Evolutionary conservation across 2,113 vertebrate genomes (phyloP), one percentile per base, ranked within the genome.

Genomic region (Baryphthengus martii): DNA sequence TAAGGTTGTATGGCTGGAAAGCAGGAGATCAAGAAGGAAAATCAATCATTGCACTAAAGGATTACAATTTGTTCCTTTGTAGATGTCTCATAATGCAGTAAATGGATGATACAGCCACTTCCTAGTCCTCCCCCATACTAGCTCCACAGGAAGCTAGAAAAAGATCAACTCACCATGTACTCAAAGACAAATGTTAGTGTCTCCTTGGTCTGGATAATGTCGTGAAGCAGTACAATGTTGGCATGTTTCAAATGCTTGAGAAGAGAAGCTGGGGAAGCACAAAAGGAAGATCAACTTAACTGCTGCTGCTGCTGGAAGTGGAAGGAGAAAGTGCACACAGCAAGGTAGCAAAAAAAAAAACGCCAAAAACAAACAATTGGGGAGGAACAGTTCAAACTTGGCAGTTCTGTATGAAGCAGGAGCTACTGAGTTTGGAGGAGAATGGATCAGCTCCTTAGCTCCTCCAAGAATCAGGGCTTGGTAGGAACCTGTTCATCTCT

Each of bases 141-240:
- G 18, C 67, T 85, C 89, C 86, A 65, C 47, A 94, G 94, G 88
- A 95, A 95, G 76, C 87, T 71, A 68, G 40, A 59, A 66, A 93
- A 88, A 85, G 49, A 94, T 55, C 50, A 85, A 98, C 99, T 99
- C 91, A 99, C 99, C 98, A 99, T 96, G 47, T 99, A 99, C 95
- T 99, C 99, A 72, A 99, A 99, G 93, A 99, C 99, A 21, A 99
- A 98, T 13, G 98, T 99, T 90, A 99, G 98, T 4, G 98, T 98
- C 95, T 99, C 98, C 91, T 97, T 98, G 70, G 98, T 98, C 96
- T 99, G 99, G 94, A 99, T 98, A 97, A 99, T 99, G 97, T 99
- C 99, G 21, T 99, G 99, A 37, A 99, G 98, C 35, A 99, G 97
- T 61, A 99, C 98, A 68, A 99, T 97, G 96, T 99, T 99, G 96